Evolutionary conservation across 2,888 invertebrate genomes (phyloP).

Genomic region (Drosophila kambysellisi): DNA sequence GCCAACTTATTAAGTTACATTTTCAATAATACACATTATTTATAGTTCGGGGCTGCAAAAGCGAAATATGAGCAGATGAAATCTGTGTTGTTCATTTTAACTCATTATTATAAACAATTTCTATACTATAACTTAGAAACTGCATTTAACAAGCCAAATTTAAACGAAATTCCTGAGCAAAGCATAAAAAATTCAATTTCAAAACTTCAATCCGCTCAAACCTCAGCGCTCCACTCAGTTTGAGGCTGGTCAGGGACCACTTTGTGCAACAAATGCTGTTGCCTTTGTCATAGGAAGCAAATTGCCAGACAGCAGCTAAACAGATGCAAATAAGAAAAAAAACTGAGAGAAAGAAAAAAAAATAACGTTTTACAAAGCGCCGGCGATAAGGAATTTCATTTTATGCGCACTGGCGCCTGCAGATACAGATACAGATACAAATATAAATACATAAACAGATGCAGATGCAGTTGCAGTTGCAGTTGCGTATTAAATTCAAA

Average conservation of each 20-base stretch:
- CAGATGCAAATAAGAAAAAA: constrained; percentile 12
- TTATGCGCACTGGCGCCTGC: constrained; percentile 58
- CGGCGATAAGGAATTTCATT: constrained; percentile 62
- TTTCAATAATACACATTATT: background rate
- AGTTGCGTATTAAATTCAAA: constrained; percentile 20
- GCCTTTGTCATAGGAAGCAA: constrained; percentile 29
- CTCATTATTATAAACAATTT: background rate
- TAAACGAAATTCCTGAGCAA: constrained; percentile 32
- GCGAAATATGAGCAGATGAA: background rate
- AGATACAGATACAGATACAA: constrained; percentile 2
- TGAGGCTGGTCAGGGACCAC: constrained; percentile 42
- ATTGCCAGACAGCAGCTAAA: constrained; percentile 34
- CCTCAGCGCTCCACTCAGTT: constrained; percentile 1
- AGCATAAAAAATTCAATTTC: constrained; percentile 40
- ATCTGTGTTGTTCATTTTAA: background rate
- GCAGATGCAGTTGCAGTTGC: constrained; percentile 17
- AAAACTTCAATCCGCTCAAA: constrained; percentile 30
- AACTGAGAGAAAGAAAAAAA: constrained; percentile 9
- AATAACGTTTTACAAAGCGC: constrained; percentile 24
- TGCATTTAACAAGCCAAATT: constrained; percentile 9
- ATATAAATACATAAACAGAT: constrained; percentile 1
- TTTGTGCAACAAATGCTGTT: constrained; percentile 45
- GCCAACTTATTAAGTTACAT: background rate
- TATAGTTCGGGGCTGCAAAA: background rate
- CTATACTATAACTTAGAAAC: background rate